These are phyloP conservation scores for Cerceris rybyensis DNA, from an alignment of 2,888 invertebrate genomes.

Conservation along the genomic window DNA sequence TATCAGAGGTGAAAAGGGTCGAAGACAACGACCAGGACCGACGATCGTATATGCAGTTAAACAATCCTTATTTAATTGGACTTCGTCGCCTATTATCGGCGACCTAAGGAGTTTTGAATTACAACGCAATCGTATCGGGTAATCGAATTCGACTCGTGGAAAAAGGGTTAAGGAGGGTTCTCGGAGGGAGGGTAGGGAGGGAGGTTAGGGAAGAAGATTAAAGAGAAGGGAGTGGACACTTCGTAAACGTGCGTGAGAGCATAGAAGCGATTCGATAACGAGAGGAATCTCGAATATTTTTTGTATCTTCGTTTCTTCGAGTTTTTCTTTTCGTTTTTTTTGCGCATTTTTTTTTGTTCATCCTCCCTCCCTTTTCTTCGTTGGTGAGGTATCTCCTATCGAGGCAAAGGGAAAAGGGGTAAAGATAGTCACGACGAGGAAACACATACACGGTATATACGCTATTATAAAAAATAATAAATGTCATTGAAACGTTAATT, in stretches of 20 bases:
- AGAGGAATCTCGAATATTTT: background rate
- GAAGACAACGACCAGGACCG: constrained; percentile 63
- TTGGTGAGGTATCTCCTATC: constrained; percentile 42
- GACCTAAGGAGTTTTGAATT: constrained; percentile 49
- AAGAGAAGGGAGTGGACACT: too few relatives aligned
- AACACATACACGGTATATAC: constrained; percentile 60
- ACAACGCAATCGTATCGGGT: constrained; percentile 46
- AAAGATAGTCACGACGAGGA: constrained; percentile 55
- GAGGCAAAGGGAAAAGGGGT: constrained; percentile 52
- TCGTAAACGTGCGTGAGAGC: too few relatives aligned
- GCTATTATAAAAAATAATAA: constrained; percentile 65
- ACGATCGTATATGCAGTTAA: constrained; percentile 76
- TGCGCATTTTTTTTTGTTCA: background rate
- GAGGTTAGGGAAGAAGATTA: too few relatives aligned
- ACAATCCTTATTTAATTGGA: constrained; percentile 60
- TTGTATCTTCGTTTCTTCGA: too few relatives aligned
- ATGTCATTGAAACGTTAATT: constrained; percentile 63
- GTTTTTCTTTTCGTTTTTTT: too few relatives aligned
- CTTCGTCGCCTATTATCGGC: constrained; percentile 20
- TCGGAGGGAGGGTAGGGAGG: background rate
- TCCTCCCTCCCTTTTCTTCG: background rate
- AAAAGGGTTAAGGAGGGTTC: background rate
- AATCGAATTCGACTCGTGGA: constrained; percentile 50
- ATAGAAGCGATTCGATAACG: constrained; percentile 4
- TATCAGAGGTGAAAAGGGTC: constrained; percentile 25